Percentiles rank a stretch among this genome's conserved stretches.
Conservation (phyloP, 2,113 vertebrate genomes). For the Pterocles burchelli region DNA sequence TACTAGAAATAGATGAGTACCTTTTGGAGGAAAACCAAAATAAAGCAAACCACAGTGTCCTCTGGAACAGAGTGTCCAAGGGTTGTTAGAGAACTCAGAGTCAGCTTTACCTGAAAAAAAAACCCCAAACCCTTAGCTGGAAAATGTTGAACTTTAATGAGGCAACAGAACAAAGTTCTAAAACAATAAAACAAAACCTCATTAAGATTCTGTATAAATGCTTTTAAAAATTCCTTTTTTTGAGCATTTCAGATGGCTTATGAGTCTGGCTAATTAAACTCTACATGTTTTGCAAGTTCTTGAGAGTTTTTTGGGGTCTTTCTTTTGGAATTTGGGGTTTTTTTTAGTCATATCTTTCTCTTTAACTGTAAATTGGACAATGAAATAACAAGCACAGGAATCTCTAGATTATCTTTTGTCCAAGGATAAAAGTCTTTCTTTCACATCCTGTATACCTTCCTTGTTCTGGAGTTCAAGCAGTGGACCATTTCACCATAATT, state of each 20-base stretch:
- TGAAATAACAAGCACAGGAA: background rate
- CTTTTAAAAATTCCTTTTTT: background rate
- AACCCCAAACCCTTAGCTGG: background rate
- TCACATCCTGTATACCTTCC: background rate
- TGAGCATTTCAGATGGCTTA: background rate
- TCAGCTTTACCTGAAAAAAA: background rate
- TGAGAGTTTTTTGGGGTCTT: fast-evolving
- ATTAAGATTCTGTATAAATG: background rate
- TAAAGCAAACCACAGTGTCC: background rate
- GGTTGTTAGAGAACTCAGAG: background rate
- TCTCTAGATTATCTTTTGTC: background rate
- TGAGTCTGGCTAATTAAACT: background rate
- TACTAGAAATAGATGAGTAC: background rate
- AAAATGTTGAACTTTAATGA: background rate
- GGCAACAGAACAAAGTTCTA: background rate
- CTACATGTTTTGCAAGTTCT: background rate
- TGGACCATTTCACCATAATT: background rate
- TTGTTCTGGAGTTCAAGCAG: background rate
- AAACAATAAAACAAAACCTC: background rate
- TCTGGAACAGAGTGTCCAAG: background rate
- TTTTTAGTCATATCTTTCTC: background rate
- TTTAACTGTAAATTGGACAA: background rate
- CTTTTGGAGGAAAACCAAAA: background rate
- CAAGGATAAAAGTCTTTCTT: background rate
- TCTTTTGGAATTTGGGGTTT: fast-evolving